These are phyloP conservation scores for Epistrophe eligans DNA, from an alignment of 2,888 invertebrate genomes.

Conservation along the genomic window DNA sequence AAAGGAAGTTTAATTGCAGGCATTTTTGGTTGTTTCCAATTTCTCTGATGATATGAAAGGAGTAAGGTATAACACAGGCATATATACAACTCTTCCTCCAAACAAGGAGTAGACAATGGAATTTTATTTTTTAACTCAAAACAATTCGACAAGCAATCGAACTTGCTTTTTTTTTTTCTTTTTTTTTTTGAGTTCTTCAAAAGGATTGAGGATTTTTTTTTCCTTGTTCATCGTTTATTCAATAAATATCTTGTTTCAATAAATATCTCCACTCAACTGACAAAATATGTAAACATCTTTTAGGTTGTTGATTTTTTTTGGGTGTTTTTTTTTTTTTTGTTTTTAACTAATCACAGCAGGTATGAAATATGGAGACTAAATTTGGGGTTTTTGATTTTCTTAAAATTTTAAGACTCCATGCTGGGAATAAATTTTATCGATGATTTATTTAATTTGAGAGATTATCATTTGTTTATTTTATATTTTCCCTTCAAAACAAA, in stretches of 20 bases:
- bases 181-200: constrained; percentile 33
- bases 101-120: constrained; percentile 49
- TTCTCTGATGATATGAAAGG: not conserved
- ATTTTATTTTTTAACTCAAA: constrained; percentile 47
- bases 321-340: not conserved
- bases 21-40: constrained; percentile 53
- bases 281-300: constrained; percentile 41
- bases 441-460: constrained; percentile 73
- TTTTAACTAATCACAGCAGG: constrained; percentile 59
- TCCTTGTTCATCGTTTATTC: constrained; percentile 36
- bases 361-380: constrained; percentile 10
- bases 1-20: constrained; percentile 73
- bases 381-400: constrained; percentile 1
- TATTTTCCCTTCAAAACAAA: constrained; percentile 17
- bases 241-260: constrained; percentile 55
- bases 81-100: not conserved
- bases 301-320: not conserved
- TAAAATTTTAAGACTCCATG: constrained; percentile 45
- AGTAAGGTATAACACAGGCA: not conserved
- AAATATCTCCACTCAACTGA: constrained; percentile 56
- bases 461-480: constrained; percentile 55
- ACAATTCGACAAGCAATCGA: constrained; percentile 60
- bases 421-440: constrained; percentile 59
- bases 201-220: constrained; percentile 32
- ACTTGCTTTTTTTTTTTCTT: constrained; percentile 9